Base-by-base conservation (phyloP, 2,113 vertebrate species). In the Piliocolobus tephrosceles region DNA sequence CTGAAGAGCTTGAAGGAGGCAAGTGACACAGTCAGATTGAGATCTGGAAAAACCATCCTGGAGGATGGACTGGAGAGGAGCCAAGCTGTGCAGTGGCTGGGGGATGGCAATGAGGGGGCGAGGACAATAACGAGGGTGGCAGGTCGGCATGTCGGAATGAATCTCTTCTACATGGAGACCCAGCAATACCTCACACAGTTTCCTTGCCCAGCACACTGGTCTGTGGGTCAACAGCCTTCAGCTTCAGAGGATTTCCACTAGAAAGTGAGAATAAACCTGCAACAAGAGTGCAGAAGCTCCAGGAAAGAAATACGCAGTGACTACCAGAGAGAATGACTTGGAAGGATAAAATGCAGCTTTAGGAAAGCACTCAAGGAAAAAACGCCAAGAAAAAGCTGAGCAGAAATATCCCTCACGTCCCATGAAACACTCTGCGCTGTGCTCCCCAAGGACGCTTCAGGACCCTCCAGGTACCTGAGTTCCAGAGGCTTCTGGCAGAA, bases 71-170 rank as follows among this genome's bases (percentile, higher is more conserved):
- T 4, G 18, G 55, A 73, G 25, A 84, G 45, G 40, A 75, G 9
- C 17, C n/a, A 0, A 13, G 45, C 72, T 70, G 40, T 25, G 11
- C 13, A 9, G 38, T 5, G 17, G 10, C 4, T 6, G 4, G 2
- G 2, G 7, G 22, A 58, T 47, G n/a, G 27, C 27, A 8, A 17
- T 18, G 10, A 52, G 20, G n/a, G 61, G 45, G 32, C 6, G 12
- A 3, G 0, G 30, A n/a, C 64, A 43, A 2, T 2, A 25, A 14
- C 17, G 47, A 27, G 16, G 40, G 20, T 32, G 23, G 22, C 22
- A 68, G 22, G 79, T 18, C 45, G 58, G 25, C 3, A 1, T 2
- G 0, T 4, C 23, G 35, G 25, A n/a, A 38, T 61, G 25, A 38
- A 38, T 73, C n/a, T n/a, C 50, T n/a, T 35, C n/a, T 23, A 2